Conservation (phyloP, 2,113 vertebrate genomes). For the Dolichotis patagonum region DNA sequence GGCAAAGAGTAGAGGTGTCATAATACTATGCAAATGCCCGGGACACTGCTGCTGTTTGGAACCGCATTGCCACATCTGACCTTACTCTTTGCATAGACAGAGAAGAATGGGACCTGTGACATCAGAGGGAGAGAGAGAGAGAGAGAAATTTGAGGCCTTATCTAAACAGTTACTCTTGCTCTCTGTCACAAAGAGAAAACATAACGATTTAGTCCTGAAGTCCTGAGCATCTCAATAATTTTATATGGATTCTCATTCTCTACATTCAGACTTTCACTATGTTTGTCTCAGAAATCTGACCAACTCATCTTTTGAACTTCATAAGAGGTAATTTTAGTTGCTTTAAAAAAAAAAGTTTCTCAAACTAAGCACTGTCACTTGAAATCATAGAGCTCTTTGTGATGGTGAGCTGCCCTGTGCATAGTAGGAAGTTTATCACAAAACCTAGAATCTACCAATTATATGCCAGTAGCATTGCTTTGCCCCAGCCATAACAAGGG, state of each 20-base stretch:
- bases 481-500: not conserved
- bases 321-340: not conserved
- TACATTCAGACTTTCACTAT: not conserved
- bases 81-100: constrained; percentile 48
- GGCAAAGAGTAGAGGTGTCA: constrained; percentile 14
- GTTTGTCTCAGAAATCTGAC: not conserved
- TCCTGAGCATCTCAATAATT: too few relatives aligned
- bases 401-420: not conserved
- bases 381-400: too few relatives aligned
- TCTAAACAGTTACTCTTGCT: constrained; percentile 2
- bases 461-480: not conserved
- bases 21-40: not conserved
- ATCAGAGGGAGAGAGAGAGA: constrained; percentile 25
- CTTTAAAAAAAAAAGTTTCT: not conserved
- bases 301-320: not conserved
- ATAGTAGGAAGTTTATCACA: too few relatives aligned
- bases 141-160: not conserved
- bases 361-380: not conserved
- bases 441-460: not conserved
- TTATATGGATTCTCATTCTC: not conserved
- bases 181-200: not conserved
- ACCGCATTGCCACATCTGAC: not conserved
- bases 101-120: constrained; percentile 60
- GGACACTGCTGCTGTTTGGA: not conserved
- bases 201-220: not conserved